Evolutionary conservation across 2,888 invertebrate species (phyloP), one percentile per base, ranked within the genome.

Genomic region (Zhuqinia jingwanae): DNA sequence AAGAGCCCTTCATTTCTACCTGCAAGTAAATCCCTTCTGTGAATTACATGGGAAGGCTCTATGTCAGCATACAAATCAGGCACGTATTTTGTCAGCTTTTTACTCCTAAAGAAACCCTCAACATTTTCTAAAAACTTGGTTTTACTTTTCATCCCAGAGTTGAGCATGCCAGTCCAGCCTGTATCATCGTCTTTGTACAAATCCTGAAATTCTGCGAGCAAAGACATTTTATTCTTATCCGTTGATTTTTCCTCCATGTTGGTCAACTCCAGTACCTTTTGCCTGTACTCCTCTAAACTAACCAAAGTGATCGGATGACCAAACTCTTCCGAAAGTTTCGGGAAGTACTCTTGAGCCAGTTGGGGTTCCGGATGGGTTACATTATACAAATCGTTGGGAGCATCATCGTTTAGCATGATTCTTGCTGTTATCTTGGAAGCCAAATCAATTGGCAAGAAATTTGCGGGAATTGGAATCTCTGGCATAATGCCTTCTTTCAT

Each of bases 401-500:
- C 42, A 8, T 58, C 27, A 58, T 81, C 81, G 20, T 22, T 20
- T 11, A 81, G 60, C 56, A 65, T 68, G 13, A 81, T 60, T 47
- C 56, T 13, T 11, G 17, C 5, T 0, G 60, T 20, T 15, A 81
- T 58, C 45, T 30, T 20, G 1, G 73, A 36, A 8, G 58, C 56
- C 5, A 73, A 1, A 13, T 81, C 81, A 17, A 81, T 27, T n/a
- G 81, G 81, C 11, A 81, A 3, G 11, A 73, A 30, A 15, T 81
- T 81, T 3, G 36, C 10, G 15, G 70, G 81, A 0, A 60, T 27
- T 10, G 73, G 73, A 0, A 10, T 36, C 27, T 68, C 50, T 8
- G 81, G 81, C 70, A 81, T 58, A 22, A 73, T 73, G n/a, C 73
- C 73, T 15, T 73, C 81, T 11, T 58, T 73, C 30, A 81, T 42